Evolutionary conservation across 2,888 invertebrate genomes (phyloP).

Genomic region (Lithosia quadra): DNA sequence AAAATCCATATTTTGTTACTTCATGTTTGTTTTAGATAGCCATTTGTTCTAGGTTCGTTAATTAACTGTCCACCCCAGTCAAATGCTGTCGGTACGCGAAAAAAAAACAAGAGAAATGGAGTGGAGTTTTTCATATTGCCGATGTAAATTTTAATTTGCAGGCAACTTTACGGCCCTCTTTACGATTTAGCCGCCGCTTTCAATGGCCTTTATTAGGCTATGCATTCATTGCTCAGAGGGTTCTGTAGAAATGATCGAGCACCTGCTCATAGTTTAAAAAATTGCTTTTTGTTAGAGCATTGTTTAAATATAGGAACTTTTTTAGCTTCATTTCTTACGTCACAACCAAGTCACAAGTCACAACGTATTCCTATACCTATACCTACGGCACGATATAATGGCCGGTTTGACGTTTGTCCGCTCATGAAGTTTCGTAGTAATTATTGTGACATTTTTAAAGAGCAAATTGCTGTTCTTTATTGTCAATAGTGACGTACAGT

Average conservation of each 20-base stretch:
- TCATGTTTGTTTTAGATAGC: slow-evolving; percentile 68
- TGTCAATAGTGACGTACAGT: too few species aligned
- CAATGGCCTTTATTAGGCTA: slow-evolving; percentile 80
- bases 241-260: slow-evolving; percentile 62
- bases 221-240: slow-evolving; percentile 73
- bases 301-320: neutral
- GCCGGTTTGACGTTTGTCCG: too few species aligned
- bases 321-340: neutral
- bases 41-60: slow-evolving; percentile 80
- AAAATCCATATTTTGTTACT: slow-evolving; percentile 54
- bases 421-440: too few species aligned
- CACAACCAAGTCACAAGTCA: neutral
- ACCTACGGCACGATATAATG: too few species aligned
- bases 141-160: slow-evolving; percentile 86
- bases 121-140: slow-evolving; percentile 83
- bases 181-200: slow-evolving; percentile 83
- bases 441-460: too few species aligned
- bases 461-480: too few species aligned
- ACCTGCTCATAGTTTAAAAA: slow-evolving; percentile 31
- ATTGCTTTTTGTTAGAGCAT: slow-evolving; percentile 13
- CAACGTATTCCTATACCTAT: neutral
- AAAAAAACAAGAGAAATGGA: slow-evolving; percentile 76
- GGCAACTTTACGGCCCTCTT: slow-evolving; percentile 84
- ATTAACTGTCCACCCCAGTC: slow-evolving; percentile 82
- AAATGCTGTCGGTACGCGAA: slow-evolving; percentile 73